Base-by-base conservation (phyloP, 2,797 vertebrate genomes). In the Malacoctenus gilli region DNA sequence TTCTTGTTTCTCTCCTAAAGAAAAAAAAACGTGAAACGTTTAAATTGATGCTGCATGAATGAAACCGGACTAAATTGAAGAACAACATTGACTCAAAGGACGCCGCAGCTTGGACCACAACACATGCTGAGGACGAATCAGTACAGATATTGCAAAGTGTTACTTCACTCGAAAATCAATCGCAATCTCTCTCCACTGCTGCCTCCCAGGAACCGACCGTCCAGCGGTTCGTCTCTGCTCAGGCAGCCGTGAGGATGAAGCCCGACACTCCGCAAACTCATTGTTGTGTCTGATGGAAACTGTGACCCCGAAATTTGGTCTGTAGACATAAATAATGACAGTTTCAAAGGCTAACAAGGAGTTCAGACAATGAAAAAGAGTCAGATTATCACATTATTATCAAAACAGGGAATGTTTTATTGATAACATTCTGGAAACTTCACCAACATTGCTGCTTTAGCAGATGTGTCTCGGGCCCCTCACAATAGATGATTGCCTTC, bases 161-260 rank as follows among this genome's bases (percentile, higher is more conserved):
- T 51, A 71, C 36, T 56, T 60, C 39, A 57, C 46, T 20, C 28
- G 53, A 46, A 60, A 76, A 73, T 76, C 68, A 57, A 76, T 61
- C 43, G 40, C 22, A 55, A 65, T 61, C 43, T 58, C 32, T 32
- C 23, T 48, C 30, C 18, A 42, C 16, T 32, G 21, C n/a, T 14
- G 23, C 40, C 42, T 61, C 66, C 41, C 21, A 43, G 58, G 58
- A 53, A 18, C 34, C 11, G 23, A 18, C n/a, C 46, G 25, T 1
- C 9, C 30, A 39, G 23, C 42, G 56, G 38, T 36, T 32, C 31
- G 22, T 25, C n/a, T 35, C 12, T 23, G 28, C 18, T 28, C 0
- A 0, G n/a, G 8, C 10, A 20, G 41, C 30, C 14, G 22, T 0
- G 15, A 52, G 41, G 50, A 19, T 7, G 16, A 43, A 15, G 35